Evolutionary conservation across 1,140 invertebrate genomes (phyloP).

Genomic region (Musca domestica): DNA sequence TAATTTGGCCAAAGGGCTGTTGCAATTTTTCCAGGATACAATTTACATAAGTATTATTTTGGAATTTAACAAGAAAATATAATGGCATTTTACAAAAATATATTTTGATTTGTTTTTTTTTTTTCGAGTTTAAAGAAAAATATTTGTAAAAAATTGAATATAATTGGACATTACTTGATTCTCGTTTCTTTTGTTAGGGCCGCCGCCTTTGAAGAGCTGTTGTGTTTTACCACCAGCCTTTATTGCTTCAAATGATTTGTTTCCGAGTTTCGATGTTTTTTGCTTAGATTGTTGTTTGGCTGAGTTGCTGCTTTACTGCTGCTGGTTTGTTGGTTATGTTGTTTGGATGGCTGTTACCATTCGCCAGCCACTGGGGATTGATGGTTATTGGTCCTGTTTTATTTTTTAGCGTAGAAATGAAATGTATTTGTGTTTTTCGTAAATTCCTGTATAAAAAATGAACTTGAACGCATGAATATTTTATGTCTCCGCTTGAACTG

Average conservation of each 20-base stretch:
- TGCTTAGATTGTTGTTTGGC: conserved; percentile 19
- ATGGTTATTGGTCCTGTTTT: conserved; percentile 12
- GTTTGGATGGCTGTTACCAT: not conserved
- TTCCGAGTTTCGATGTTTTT: not conserved
- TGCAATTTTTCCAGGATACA: too few relatives aligned
- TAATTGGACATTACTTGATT: not conserved
- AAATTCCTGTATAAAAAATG: conserved; percentile 51
- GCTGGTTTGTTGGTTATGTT: conserved; percentile 15
- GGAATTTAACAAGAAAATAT: conserved; percentile 16
- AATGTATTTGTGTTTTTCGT: conserved; percentile 28
- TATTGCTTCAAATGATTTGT: too few relatives aligned
- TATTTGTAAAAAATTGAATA: not conserved
- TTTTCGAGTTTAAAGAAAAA: conserved; percentile 27
- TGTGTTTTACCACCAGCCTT: too few relatives aligned
- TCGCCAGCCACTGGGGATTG: not conserved
- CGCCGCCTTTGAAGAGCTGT: too few relatives aligned
- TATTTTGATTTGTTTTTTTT: not conserved
- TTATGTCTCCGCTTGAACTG: conserved; percentile 26
- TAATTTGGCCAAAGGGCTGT: too few relatives aligned
- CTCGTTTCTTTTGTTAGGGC: not conserved
- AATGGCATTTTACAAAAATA: conserved; percentile 24
- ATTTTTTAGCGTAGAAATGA: conserved; percentile 25
- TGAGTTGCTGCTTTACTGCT: conserved; percentile 4
- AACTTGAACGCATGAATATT: conserved; percentile 54
- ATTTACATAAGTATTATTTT: not conserved